phyloP scores from a whole-genome alignment of 2,113 vertebrate species.

The Microcebus ravelobensis region DNA sequence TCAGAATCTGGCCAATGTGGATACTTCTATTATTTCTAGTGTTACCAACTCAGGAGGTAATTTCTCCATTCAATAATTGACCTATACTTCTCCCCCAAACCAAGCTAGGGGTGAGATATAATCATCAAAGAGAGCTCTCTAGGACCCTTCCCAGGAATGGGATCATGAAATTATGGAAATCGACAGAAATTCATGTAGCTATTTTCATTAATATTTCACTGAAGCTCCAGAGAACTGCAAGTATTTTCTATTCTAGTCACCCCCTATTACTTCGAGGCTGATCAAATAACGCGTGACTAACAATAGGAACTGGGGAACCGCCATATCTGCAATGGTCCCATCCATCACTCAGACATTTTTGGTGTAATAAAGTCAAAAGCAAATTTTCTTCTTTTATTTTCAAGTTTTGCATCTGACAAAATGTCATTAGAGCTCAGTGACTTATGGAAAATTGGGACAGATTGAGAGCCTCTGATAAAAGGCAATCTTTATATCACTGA shows the following conservation, averaged over 20 bases:
- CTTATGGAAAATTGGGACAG: conserved; percentile 70
- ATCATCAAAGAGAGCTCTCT: neutral
- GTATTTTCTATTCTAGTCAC: conserved; percentile 19
- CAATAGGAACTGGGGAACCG: conserved; percentile 39
- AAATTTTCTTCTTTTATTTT: conserved; percentile 67
- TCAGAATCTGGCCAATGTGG: neutral
- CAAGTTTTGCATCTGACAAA: conserved; percentile 72
- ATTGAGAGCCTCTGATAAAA: conserved; percentile 57
- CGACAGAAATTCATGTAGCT: neutral
- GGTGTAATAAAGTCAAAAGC: conserved; percentile 68
- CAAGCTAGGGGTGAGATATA: neutral
- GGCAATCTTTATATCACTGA: conserved; percentile 62
- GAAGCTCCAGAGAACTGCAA: neutral
- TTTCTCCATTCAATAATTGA: conserved; percentile 8
- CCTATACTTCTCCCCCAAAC: neutral
- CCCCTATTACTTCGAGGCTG: conserved; percentile 49
- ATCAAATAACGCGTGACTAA: conserved; percentile 64
- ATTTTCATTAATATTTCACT: neutral
- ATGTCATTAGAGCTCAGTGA: conserved; percentile 74
- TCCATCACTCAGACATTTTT: conserved; percentile 63
- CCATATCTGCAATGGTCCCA: neutral
- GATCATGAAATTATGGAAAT: neutral
- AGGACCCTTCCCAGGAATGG: neutral
- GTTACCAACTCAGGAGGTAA: neutral
- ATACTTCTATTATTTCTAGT: neutral